phyloP scores from a whole-genome alignment of 2,888 invertebrate genomes.

The Cephus spinipes region DNA sequence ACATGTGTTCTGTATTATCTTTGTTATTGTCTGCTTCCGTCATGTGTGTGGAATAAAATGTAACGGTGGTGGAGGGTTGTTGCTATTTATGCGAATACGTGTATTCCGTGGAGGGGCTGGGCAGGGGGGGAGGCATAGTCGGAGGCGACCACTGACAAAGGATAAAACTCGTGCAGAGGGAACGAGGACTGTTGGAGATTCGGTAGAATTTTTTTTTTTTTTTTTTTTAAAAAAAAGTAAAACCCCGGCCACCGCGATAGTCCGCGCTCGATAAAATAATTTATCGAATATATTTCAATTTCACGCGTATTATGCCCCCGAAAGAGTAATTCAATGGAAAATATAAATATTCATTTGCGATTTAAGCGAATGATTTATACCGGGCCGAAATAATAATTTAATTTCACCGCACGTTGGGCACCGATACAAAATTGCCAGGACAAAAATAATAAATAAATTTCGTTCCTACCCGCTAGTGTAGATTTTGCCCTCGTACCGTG shows the following conservation, averaged over 20 bases:
- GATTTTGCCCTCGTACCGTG: constrained; percentile 37
- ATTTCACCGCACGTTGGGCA: constrained; percentile 63
- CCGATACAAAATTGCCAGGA: constrained; percentile 63
- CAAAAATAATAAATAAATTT: constrained; percentile 67
- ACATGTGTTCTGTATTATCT: too few species aligned
- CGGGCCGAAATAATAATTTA: constrained; percentile 65
- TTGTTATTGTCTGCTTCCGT: too few species aligned
- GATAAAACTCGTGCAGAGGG: too few species aligned
- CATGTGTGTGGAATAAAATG: too few species aligned
- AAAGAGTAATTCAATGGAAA: constrained; percentile 67
- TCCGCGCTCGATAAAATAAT: constrained; percentile 62
- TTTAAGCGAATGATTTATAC: constrained; percentile 62
- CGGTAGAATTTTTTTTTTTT: too few species aligned
- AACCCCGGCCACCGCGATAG: background rate
- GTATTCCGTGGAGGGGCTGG: background rate
- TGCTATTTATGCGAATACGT: background rate
- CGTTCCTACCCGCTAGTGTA: constrained; percentile 54
- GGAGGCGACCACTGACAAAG: too few species aligned
- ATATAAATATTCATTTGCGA: constrained; percentile 67
- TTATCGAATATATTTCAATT: constrained; percentile 66
- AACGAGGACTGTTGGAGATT: too few species aligned
- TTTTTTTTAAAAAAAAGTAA: background rate
- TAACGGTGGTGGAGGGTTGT: too few species aligned
- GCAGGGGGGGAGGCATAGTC: too few species aligned
- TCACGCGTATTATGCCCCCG: constrained; percentile 62